Base-by-base conservation (phyloP, 2,113 vertebrate species). In the Atractosteus spatula region DNA sequence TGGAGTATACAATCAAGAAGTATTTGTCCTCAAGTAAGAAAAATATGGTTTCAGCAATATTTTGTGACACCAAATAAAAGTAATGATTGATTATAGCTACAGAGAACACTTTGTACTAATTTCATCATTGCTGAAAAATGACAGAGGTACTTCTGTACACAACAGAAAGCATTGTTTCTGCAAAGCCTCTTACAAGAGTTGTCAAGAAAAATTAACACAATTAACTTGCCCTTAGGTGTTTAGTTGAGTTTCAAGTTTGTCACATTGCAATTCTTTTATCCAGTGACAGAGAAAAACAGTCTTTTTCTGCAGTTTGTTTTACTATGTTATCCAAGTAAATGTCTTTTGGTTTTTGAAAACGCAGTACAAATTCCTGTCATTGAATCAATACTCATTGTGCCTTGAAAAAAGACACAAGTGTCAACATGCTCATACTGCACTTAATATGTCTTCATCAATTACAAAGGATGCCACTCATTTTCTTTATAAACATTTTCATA, bases 11-110 rank as follows among this genome's bases (percentile, higher is more conserved):
- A 88, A 88, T 89, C 87, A 87, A 84, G 76, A 84, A 84, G 79
- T 84, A 86, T 86, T 89, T 87, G 86, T 91, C 76, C 77, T 86
- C 79, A 83, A 83, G 83, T 88, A 79, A 88, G 76, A 86, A 81
- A 85, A 87, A 89, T 87, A 72, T 87, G 76, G 78, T 87, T 85
- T 87, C 85, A 86, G 87, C 81, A 78, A 84, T 90, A 87, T 74
- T 76, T 79, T 74, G 55, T 68, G 84, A 82, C 85, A 80, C 66
- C 74, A 76, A 80, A 86, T 86, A 83, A 87, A 88, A 84, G 85
- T 79, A 86, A 88, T 92, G 89, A 91, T 94, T 93, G 91, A 90
- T 93, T 93, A 87, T 85, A 84, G 87, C 87, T 84, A 83, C 83
- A 85, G 81, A 88, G 72, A 87, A 80, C 87, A 83, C 77, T 86